Evolutionary conservation across 2,797 vertebrate species (phyloP), one percentile per base, ranked within the genome.

Genomic region (Melopsittacus undulatus): DNA sequence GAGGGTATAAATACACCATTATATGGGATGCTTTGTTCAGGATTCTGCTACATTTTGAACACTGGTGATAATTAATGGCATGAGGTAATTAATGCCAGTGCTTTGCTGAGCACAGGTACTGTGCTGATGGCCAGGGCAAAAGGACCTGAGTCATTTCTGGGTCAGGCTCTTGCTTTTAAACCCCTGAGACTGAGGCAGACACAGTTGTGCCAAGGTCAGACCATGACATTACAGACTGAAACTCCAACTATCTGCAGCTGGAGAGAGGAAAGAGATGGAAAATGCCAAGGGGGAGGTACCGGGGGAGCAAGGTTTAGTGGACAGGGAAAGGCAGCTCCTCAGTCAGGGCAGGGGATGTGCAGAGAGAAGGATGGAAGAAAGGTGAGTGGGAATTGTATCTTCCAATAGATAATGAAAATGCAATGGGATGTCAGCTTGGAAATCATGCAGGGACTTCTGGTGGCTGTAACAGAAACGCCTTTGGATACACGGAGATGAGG

Each of bases 181-280:
- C 18, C 61, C 36, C n/a, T 5, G 40, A 67, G 67, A 17, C 26
- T 0, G 43, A 56, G 70, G 16, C 30, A 21, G 74, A 4, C 6
- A 13, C 12, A 38, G 13, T 1, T 48, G 57, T 75, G 67, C 54
- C 63, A 48, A 63, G 78, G 51, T 67, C 79, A 38, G 48, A 40
- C 21, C 1, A 0, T 1, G 54, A 2, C 59, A n/a, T 8, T 26
- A 22, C 36, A 34, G 51, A 9, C 27, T 14, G 81, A 5, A 62
- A 24, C 15, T 27, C 66, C 62, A 36, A 21, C 22, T 9, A 1
- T 19, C 32, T 19, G 38, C 43, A n/a, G 9, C 10, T 23, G 38
- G 77, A 38, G 77, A 38, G 45, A n/a, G 11, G 51, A 16, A 62
- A 61, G 38, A 17, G 43, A 16, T 59, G 54, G 77, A 40, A 90